Percentiles rank a stretch among this genome's conserved stretches.
Evolutionary conservation across 2,888 invertebrate species (phyloP).

Genomic region (Steinernema carpocapsae): DNA sequence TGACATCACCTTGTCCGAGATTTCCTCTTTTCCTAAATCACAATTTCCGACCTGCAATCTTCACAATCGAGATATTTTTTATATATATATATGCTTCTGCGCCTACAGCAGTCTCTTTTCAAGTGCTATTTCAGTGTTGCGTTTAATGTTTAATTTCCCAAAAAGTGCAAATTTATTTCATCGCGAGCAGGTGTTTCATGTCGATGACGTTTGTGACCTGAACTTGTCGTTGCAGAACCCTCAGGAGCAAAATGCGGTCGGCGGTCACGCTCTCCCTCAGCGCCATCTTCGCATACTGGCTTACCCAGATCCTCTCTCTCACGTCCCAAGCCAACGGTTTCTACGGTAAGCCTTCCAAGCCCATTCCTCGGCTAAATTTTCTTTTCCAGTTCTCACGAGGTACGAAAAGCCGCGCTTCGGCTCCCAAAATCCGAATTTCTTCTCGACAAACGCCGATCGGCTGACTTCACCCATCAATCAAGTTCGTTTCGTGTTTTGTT

Average conservation of each 20-base stretch:
- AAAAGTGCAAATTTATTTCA: too few relatives aligned
- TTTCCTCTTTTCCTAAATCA: too few relatives aligned
- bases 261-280: constrained; percentile 25
- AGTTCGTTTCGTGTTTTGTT: neutral
- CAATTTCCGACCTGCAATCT: too few relatives aligned
- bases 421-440: neutral
- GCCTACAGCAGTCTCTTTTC: too few relatives aligned
- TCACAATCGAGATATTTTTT: neutral
- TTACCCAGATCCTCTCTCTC: constrained; percentile 12
- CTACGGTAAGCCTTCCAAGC: neutral
- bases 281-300: constrained; percentile 16
- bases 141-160: too few relatives aligned
- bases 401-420: neutral
- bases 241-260: constrained; percentile 20
- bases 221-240: neutral
- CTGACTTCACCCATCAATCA: constrained; percentile 23
- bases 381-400: constrained; percentile 11
- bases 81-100: too few relatives aligned
- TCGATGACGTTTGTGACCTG: too few relatives aligned
- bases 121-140: too few relatives aligned
- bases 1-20: too few relatives aligned
- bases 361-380: neutral
- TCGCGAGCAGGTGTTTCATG: too few relatives aligned
- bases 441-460: neutral
- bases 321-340: neutral